These are phyloP conservation scores for Hylyphantes graminicola DNA, from an alignment of 1,140 invertebrate genomes.

Conservation along the genomic window DNA sequence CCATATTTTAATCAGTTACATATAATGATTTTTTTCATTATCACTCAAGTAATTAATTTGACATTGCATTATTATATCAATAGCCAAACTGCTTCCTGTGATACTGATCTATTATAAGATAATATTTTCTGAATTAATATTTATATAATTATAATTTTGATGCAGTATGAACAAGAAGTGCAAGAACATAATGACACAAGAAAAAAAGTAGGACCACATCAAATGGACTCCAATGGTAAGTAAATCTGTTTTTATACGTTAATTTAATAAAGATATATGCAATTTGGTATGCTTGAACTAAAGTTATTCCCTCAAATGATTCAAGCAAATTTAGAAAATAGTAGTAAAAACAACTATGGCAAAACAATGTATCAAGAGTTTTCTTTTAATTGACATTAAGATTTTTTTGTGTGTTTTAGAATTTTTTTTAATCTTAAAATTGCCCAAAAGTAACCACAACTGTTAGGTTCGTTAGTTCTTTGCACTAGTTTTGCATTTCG, in stretches of 20 bases:
- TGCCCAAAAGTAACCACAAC: too few species aligned
- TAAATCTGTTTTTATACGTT: background rate
- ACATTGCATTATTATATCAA: background rate
- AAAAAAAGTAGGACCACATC: constrained; percentile 15
- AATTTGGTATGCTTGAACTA: too few species aligned
- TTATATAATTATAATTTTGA: background rate
- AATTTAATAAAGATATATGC: too few species aligned
- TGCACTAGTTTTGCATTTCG: too few species aligned
- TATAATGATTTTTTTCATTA: background rate
- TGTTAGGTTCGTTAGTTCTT: too few species aligned
- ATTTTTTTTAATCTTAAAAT: too few species aligned
- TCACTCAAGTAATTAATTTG: background rate
- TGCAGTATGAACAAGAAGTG: constrained; percentile 51
- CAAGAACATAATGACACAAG: constrained; percentile 14
- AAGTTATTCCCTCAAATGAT: too few species aligned
- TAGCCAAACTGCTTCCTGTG: background rate
- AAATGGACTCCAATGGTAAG: constrained; percentile 11
- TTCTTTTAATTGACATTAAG: too few species aligned
- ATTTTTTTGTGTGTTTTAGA: too few species aligned
- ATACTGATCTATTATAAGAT: background rate
- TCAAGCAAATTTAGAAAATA: too few species aligned
- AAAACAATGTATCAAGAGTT: too few species aligned
- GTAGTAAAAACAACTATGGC: too few species aligned
- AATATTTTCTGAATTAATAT: background rate
- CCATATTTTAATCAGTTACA: background rate